Conservation (phyloP, 2,888 invertebrate species). For the Cancer borealis region DNA sequence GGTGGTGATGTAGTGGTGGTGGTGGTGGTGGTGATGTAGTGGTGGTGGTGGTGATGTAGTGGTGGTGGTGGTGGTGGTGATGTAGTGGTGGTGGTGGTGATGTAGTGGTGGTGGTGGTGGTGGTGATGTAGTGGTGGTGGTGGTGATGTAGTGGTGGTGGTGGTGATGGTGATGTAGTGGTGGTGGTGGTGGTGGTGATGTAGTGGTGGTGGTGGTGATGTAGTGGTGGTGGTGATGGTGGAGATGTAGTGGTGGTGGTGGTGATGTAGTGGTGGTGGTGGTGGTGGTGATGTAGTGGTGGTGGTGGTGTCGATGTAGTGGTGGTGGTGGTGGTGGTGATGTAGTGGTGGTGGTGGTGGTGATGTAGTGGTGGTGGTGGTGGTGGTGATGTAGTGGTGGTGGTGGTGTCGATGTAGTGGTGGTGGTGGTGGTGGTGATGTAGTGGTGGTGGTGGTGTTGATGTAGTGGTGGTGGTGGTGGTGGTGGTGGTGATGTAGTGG, state of each 20-base stretch:
- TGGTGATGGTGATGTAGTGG: no score
- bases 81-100: no score
- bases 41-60: background rate
- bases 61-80: background rate
- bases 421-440: background rate
- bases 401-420: background rate
- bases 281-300: no score
- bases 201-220: background rate
- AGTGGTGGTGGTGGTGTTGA: background rate
- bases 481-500: background rate
- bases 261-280: background rate
- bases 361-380: background rate
- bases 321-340: background rate
- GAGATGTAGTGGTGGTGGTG: no score
- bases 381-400: background rate
- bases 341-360: background rate
- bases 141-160: background rate
- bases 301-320: no score
- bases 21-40: no score
- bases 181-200: no score
- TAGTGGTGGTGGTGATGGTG: background rate
- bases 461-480: background rate
- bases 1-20: background rate
- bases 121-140: no score
- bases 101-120: background rate